Evolutionary conservation across 2,888 invertebrate species (phyloP).

Genomic region (Barypeithes pellucidus): DNA sequence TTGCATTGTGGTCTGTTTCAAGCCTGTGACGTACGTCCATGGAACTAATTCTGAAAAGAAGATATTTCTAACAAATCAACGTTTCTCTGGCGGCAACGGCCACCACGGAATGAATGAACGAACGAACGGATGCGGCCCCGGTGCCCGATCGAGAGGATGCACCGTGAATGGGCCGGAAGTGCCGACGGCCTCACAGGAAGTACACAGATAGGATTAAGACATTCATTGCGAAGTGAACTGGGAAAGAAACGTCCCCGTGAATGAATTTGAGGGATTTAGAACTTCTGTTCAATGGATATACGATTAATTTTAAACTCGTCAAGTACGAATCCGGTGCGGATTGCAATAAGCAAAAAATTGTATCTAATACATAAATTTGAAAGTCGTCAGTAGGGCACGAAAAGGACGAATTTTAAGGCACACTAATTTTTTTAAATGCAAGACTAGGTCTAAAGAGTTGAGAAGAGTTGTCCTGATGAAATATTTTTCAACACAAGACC

Average conservation of each 20-base stretch:
- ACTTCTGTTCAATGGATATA: background rate
- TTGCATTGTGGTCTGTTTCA: too few species aligned
- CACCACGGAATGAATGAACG: conserved; percentile 38
- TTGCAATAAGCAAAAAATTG: too few species aligned
- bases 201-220: conserved; percentile 55
- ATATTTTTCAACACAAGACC: too few species aligned
- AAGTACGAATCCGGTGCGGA: too few species aligned
- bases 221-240: conserved; percentile 31
- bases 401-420: too few species aligned
- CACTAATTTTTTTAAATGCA: too few species aligned
- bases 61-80: conserved; percentile 15
- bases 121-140: conserved; percentile 47
- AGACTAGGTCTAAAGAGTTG: too few species aligned
- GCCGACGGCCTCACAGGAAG: conserved; percentile 56
- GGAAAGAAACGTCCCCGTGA: conserved; percentile 8
- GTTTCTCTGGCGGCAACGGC: conserved; percentile 15
- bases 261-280: conserved; percentile 19
- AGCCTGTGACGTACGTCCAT: background rate
- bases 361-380: too few species aligned
- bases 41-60: conserved; percentile 4
- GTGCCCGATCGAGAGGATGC: conserved; percentile 58
- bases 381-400: too few species aligned
- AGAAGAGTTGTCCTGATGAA: too few species aligned
- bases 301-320: too few species aligned
- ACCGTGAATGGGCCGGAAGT: conserved; percentile 67